Conservation (phyloP, 2,113 vertebrate genomes). For the Triplophysa siluroides region DNA sequence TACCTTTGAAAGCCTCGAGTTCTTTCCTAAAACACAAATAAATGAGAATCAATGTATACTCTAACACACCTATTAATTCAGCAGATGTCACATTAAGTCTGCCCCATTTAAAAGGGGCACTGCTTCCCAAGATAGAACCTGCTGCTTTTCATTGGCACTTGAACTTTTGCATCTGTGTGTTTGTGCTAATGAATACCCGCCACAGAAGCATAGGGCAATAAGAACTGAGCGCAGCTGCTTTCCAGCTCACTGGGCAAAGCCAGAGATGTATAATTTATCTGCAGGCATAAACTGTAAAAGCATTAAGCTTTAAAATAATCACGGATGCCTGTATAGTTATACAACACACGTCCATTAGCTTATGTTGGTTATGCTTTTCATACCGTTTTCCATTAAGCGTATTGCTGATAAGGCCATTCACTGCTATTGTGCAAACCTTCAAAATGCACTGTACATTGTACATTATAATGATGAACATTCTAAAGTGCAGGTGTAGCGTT, state of each 20-base stretch:
- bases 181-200: constrained; percentile 25
- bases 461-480: not conserved
- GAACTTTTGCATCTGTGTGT: constrained; percentile 14
- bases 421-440: constrained; percentile 7
- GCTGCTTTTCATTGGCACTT: not conserved
- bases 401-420: not conserved
- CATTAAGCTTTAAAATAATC: not conserved
- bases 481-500: not conserved
- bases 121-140: constrained; percentile 1
- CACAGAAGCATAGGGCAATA: constrained; percentile 1
- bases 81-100: constrained; percentile 19
- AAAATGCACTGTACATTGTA: not conserved
- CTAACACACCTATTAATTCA: not conserved
- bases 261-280: constrained; percentile 22
- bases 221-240: constrained; percentile 32
- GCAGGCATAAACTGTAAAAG: constrained; percentile 10
- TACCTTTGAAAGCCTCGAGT: constrained; percentile 90
- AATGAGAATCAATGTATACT: not conserved
- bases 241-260: constrained; percentile 30
- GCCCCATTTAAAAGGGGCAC: not conserved
- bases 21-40: constrained; percentile 81
- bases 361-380: constrained; percentile 3
- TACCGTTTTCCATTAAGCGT: not conserved
- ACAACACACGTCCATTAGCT: not conserved
- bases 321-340: constrained; percentile 6